These are phyloP conservation scores for Drosophila acutilabella DNA, from an alignment of 2,888 invertebrate species.

Conservation along the genomic window DNA sequence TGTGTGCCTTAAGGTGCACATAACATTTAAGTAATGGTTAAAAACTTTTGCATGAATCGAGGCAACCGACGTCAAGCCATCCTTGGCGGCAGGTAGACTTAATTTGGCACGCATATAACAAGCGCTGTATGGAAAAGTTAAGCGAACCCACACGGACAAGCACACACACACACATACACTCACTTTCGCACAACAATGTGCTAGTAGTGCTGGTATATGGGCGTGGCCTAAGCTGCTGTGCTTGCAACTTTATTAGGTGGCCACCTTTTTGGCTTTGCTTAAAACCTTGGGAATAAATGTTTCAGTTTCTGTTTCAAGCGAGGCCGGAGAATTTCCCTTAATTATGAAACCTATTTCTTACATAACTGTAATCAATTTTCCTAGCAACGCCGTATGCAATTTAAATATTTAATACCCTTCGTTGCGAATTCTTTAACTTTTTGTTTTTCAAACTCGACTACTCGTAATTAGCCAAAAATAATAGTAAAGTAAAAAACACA, in stretches of 20 bases:
- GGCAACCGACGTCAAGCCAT: slow-evolving; percentile 30
- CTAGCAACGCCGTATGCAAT: slow-evolving; percentile 31
- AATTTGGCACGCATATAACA: slow-evolving; percentile 60
- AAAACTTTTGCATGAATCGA: slow-evolving; percentile 62
- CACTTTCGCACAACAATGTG: slow-evolving; percentile 57
- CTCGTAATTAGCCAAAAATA: slow-evolving; percentile 53
- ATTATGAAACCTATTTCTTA: slow-evolving; percentile 38
- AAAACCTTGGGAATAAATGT: slow-evolving; percentile 46
- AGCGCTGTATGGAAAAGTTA: slow-evolving; percentile 49
- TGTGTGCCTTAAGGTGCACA: slow-evolving; percentile 74
- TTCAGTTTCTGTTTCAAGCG: slow-evolving; percentile 9
- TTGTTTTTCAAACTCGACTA: slow-evolving; percentile 6
- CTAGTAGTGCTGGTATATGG: slow-evolving; percentile 45
- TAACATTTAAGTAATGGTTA: slow-evolving; percentile 80
- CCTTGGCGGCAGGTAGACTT: slow-evolving; percentile 52
- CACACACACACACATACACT: slow-evolving; percentile 28
- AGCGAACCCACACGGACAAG: slow-evolving; percentile 21
- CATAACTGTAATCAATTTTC: slow-evolving; percentile 69
- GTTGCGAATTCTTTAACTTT: slow-evolving; percentile 26
- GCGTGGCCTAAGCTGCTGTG: slow-evolving; percentile 69
- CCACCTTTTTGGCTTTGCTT: slow-evolving; percentile 68
- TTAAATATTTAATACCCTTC: slow-evolving; percentile 65
- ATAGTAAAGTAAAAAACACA: background rate
- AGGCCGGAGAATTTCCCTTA: slow-evolving; percentile 37
- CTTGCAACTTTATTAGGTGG: slow-evolving; percentile 71